These are phyloP conservation scores for Oscheius sp. DNA, from an alignment of 1,140 invertebrate genomes.

Conservation along the genomic window DNA sequence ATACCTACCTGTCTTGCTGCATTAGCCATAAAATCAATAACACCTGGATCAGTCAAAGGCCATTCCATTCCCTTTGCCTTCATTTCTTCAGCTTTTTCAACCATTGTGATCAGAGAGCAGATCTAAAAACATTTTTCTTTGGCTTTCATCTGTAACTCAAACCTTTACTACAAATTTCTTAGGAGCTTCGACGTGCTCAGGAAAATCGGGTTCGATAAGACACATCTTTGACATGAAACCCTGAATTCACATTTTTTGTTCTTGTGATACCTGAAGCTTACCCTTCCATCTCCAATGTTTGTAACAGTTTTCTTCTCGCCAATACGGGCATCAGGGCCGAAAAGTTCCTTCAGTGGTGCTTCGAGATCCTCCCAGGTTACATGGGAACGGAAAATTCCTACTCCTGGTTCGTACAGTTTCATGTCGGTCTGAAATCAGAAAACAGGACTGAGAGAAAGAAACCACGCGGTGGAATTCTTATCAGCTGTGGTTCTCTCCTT, in stretches of 20 bases:
- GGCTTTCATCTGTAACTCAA: no score
- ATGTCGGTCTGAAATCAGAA: no score
- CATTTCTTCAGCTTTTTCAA: slow-evolving; percentile 3
- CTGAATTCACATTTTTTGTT: not conserved
- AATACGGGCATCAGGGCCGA: slow-evolving; percentile 5
- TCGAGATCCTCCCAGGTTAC: slow-evolving; percentile 21
- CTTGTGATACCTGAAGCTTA: not conserved
- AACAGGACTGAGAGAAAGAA: no score
- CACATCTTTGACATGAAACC: slow-evolving; percentile 11
- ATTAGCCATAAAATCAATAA: no score
- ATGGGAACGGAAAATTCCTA: slow-evolving; percentile 11
- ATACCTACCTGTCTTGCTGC: no score
- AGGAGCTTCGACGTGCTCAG: not conserved
- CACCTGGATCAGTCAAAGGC: no score
- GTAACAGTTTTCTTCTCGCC: slow-evolving; percentile 14
- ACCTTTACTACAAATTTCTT: slow-evolving; percentile 15
- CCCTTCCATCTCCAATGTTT: slow-evolving; percentile 16
- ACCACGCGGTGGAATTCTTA: no score
- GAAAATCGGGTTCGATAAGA: slow-evolving; percentile 15
- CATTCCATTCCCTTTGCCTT: not conserved
- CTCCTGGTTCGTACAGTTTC: slow-evolving; percentile 4
- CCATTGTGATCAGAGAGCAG: not conserved
- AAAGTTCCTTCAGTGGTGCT: not conserved
- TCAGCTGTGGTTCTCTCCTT: no score
- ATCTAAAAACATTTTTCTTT: no score